Evolutionary conservation across 2,888 invertebrate species (phyloP).

Genomic region (Microchrysa polita): DNA sequence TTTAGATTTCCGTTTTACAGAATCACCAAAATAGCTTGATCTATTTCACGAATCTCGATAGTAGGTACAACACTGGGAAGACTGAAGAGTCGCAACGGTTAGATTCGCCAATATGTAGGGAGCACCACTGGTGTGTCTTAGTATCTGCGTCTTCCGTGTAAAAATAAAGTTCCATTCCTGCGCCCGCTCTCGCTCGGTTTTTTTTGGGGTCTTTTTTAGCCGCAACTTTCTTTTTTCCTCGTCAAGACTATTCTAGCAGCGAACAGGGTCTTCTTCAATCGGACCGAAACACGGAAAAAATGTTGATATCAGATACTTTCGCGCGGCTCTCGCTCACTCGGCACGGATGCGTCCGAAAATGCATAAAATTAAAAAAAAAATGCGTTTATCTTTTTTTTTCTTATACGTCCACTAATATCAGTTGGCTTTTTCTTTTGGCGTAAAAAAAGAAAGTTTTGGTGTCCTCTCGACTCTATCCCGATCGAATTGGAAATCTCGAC

Average conservation of each 20-base stretch:
- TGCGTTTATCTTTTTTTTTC: too few relatives aligned
- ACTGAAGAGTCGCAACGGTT: background rate
- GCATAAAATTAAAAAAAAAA: conserved; percentile 18
- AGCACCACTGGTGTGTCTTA: background rate
- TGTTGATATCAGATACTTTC: too few relatives aligned
- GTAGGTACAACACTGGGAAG: too few relatives aligned
- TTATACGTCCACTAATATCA: too few relatives aligned
- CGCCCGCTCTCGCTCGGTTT: too few relatives aligned
- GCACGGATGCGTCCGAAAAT: conserved; percentile 12
- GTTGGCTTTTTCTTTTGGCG: background rate
- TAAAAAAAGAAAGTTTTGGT: conserved; percentile 18
- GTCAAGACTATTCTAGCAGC: too few relatives aligned
- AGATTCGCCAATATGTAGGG: background rate
- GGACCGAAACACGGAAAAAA: too few relatives aligned
- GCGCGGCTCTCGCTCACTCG: background rate
- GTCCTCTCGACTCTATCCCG: conserved; percentile 55
- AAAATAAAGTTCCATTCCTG: too few relatives aligned
- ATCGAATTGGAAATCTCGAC: conserved; percentile 65
- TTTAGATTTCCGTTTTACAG: conserved; percentile 22
- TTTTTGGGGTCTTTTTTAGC: background rate
- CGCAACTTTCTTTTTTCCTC: too few relatives aligned
- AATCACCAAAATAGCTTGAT: too few relatives aligned
- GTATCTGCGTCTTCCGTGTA: background rate
- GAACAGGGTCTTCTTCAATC: too few relatives aligned
- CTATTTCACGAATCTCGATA: too few relatives aligned